Evolutionary conservation across 2,888 invertebrate species (phyloP).

Genomic region (Dastarcus helophoroides): DNA sequence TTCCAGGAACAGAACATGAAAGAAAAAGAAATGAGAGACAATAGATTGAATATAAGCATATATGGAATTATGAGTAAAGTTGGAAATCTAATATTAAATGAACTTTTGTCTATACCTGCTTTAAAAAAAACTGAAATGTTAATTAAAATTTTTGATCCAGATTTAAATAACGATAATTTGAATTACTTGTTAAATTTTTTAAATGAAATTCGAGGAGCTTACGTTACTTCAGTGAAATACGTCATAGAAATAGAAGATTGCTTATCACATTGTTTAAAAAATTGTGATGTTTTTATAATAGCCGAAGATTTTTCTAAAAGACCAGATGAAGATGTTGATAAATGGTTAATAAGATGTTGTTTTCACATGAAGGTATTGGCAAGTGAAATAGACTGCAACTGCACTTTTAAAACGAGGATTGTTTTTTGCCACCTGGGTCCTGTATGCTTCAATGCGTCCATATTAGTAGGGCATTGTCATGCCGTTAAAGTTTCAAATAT

Average conservation of each 20-base stretch:
- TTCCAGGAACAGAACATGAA: conserved; percentile 4
- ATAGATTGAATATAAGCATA: conserved; percentile 6
- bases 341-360: conserved; percentile 28
- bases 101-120: conserved; percentile 6
- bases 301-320: conserved; percentile 14
- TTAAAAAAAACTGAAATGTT: conserved; percentile 14
- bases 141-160: conserved; percentile 10
- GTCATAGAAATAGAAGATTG: too few relatives aligned
- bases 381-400: conserved; percentile 40
- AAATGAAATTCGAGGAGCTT: too few relatives aligned
- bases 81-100: conserved; percentile 8
- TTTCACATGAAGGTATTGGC: conserved; percentile 36
- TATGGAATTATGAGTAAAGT: conserved; percentile 8
- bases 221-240: too few relatives aligned
- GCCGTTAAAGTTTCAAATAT: conserved; percentile 40
- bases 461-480: conserved; percentile 34
- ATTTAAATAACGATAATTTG: too few relatives aligned
- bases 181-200: too few relatives aligned
- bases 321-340: conserved; percentile 23
- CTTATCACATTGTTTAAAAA: too few relatives aligned
- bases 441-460: conserved; percentile 46
- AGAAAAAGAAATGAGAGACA: conserved; percentile 1
- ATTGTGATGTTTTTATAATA: conserved; percentile 8
- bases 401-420: conserved; percentile 38
- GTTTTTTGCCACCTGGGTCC: conserved; percentile 45